These are phyloP conservation scores for Eudasyphora cyanicolor DNA, from an alignment of 2,888 invertebrate genomes.

Conservation along the genomic window DNA sequence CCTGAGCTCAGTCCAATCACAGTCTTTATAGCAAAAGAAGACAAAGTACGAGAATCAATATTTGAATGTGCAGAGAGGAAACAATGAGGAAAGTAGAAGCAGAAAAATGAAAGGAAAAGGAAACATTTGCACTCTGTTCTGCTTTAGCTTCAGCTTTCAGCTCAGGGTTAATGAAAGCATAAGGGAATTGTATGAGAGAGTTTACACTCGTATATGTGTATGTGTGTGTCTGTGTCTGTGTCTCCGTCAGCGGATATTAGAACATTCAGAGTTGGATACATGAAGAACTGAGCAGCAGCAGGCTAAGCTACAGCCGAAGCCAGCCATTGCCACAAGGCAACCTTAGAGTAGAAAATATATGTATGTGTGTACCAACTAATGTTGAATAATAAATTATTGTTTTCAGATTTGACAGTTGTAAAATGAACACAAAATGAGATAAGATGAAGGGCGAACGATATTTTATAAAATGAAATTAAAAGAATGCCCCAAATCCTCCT, in stretches of 20 bases:
- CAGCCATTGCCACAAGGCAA: conserved; percentile 6
- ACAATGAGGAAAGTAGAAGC: not conserved
- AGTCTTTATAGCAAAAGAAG: not conserved
- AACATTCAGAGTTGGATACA: not conserved
- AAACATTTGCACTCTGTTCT: conserved; percentile 13
- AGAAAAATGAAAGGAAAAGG: not conserved
- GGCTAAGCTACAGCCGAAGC: not conserved
- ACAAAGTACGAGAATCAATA: conserved; percentile 11
- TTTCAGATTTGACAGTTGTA: conserved; percentile 46
- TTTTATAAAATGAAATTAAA: conserved; percentile 25
- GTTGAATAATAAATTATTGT: conserved; percentile 53
- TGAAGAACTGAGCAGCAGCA: not conserved
- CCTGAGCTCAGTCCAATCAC: not conserved
- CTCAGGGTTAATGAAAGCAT: conserved; percentile 34
- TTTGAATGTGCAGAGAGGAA: conserved; percentile 12
- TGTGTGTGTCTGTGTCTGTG: not conserved
- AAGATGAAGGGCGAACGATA: not conserved
- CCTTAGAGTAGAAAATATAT: not conserved
- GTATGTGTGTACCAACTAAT: conserved; percentile 11
- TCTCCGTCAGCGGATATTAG: not conserved
- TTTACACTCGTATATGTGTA: no score
- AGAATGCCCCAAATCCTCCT: no score
- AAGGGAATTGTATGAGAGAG: no score
- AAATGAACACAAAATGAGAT: conserved; percentile 12
- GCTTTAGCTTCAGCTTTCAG: conserved; percentile 37